A percentile compares a stretch with the other conserved stretches of the same genome.
Conservation (phyloP, 2,797 vertebrate species). For the Poeciliopsis infans region DNA sequence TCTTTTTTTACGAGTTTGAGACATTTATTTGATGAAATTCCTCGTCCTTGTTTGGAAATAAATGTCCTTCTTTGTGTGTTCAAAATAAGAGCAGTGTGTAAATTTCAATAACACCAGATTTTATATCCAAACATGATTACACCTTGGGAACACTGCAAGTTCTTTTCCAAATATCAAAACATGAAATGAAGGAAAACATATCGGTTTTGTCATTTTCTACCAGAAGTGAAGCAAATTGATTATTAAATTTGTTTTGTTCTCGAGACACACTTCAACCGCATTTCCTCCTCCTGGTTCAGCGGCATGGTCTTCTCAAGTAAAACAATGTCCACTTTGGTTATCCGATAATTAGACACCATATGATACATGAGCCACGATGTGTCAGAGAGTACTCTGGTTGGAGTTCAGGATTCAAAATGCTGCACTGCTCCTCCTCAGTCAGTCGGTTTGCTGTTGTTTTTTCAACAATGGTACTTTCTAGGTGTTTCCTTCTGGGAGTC, state of each 20-base stretch:
- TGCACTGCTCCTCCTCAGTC: background rate
- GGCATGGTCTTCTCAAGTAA: background rate
- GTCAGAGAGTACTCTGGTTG: background rate
- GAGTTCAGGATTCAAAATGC: background rate
- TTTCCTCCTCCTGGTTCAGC: background rate
- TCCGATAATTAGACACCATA: background rate
- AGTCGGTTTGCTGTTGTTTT: background rate
- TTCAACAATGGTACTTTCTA: background rate
- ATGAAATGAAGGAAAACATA: background rate
- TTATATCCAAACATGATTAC: background rate
- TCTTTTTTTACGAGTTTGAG: background rate
- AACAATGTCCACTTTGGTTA: background rate
- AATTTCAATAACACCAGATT: background rate
- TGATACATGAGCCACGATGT: background rate
- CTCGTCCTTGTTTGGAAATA: background rate
- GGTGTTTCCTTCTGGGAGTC: background rate
- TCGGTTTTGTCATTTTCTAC: background rate
- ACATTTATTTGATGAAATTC: conserved; percentile 9
- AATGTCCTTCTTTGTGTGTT: background rate
- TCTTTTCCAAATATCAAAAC: background rate
- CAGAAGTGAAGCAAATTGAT: background rate
- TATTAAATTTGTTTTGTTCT: background rate
- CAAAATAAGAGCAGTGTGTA: conserved; percentile 5
- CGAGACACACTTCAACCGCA: background rate
- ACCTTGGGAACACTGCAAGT: background rate